phyloP scores from a whole-genome alignment of 2,113 vertebrate genomes.

The Castor canadensis region DNA sequence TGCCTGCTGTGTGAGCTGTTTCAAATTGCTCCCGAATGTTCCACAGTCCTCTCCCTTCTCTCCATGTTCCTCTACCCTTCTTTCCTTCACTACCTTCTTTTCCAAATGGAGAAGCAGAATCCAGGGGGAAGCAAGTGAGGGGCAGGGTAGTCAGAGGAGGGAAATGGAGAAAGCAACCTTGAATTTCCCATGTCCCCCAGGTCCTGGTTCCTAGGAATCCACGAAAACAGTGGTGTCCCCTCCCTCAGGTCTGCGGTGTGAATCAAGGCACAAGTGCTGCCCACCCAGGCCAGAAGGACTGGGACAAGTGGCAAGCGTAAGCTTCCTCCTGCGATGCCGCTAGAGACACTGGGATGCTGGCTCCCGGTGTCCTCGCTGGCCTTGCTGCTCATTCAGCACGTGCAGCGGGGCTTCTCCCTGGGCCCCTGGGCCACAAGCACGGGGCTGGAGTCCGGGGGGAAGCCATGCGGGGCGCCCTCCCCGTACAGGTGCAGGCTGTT shows the following conservation, averaged over 20 bases:
- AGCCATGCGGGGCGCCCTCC: slow-evolving; percentile 74
- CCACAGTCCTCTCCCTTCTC: neutral
- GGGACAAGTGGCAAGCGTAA: accelerated
- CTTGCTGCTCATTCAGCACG: slow-evolving; percentile 80
- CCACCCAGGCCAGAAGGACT: neutral
- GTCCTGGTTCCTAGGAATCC: neutral
- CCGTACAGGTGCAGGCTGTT: slow-evolving; percentile 84
- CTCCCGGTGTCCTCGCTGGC: neutral
- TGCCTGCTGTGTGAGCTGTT: neutral
- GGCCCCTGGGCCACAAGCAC: slow-evolving; percentile 74
- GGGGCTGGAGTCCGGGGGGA: slow-evolving; percentile 86
- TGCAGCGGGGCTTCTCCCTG: slow-evolving; percentile 83
- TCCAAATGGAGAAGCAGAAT: neutral
- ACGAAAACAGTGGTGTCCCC: neutral
- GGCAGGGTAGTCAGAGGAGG: neutral
- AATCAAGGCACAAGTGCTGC: neutral
- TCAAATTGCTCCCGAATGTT: neutral
- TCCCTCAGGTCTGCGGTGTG: neutral
- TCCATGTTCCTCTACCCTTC: neutral
- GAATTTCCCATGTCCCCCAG: neutral
- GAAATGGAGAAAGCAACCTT: neutral
- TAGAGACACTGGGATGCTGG: accelerated
- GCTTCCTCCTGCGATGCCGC: neutral
- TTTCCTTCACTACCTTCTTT: neutral
- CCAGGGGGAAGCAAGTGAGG: neutral